These are phyloP conservation scores for Apodemia zela DNA, from an alignment of 2,888 invertebrate species.

Conservation along the genomic window DNA sequence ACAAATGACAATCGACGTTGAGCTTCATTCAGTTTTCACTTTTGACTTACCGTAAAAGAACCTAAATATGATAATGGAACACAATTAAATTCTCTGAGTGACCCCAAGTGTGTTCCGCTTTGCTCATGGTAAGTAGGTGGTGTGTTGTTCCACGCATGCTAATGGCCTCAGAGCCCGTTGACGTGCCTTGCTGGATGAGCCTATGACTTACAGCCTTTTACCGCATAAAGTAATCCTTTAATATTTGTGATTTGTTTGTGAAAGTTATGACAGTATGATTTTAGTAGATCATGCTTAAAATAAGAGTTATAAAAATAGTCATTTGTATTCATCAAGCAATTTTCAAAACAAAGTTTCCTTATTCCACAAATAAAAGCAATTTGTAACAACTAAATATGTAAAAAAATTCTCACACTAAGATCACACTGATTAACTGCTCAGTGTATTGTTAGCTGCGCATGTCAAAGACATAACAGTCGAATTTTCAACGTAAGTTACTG, in stretches of 20 bases:
- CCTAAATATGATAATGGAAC: constrained; percentile 80
- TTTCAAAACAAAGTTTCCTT: too few species aligned
- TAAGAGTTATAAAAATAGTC: too few species aligned
- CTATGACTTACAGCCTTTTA: constrained; percentile 60
- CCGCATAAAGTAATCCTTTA: constrained; percentile 53
- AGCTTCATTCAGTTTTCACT: constrained; percentile 75
- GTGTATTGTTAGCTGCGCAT: too few species aligned
- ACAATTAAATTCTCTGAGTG: constrained; percentile 78
- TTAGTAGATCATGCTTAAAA: neutral
- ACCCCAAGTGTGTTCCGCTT: constrained; percentile 67
- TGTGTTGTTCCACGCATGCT: constrained; percentile 59
- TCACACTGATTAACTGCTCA: too few species aligned
- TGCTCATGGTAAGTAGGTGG: constrained; percentile 74
- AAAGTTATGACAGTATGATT: constrained; percentile 43
- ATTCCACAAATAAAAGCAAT: too few species aligned
- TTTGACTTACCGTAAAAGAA: constrained; percentile 79
- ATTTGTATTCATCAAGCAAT: too few species aligned
- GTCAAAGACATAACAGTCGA: too few species aligned
- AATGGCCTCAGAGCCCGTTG: constrained; percentile 47
- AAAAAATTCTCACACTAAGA: too few species aligned
- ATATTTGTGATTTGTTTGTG: constrained; percentile 58
- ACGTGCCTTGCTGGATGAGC: constrained; percentile 52
- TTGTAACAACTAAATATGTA: too few species aligned
- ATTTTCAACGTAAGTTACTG: too few species aligned
- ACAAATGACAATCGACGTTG: constrained; percentile 67